Evolutionary conservation across 2,888 invertebrate genomes (phyloP).

Genomic region (Ganaspis brasiliensis): DNA sequence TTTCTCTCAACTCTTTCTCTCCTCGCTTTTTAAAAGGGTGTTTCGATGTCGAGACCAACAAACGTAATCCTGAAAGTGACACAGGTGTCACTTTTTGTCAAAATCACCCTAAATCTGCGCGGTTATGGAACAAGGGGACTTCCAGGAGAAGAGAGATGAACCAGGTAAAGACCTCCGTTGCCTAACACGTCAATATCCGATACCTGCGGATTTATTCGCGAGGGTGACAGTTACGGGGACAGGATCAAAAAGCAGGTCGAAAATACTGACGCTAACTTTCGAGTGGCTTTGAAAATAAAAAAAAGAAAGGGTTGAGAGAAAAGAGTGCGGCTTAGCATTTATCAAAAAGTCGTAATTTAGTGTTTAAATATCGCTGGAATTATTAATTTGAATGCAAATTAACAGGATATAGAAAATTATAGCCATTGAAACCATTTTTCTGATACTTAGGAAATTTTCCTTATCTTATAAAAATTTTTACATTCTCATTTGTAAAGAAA

Average conservation of each 20-base stretch:
- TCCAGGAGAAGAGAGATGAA: conserved; percentile 47
- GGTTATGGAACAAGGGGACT: conserved; percentile 14
- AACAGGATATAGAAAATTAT: neutral
- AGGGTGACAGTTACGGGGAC: conserved; percentile 52
- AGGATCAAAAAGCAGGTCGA: conserved; percentile 65
- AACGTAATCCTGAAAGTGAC: conserved; percentile 78
- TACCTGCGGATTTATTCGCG: conserved; percentile 61
- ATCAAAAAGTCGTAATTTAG: conserved; percentile 63
- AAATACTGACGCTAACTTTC: conserved; percentile 71
- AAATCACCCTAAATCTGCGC: conserved; percentile 65
- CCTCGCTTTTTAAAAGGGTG: conserved; percentile 64
- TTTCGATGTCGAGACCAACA: conserved; percentile 70
- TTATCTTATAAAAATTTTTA: no score
- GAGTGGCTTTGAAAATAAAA: conserved; percentile 62
- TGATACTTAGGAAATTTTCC: no score
- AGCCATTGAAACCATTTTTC: no score
- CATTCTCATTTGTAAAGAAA: no score
- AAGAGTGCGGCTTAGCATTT: conserved; percentile 7
- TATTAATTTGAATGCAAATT: neutral
- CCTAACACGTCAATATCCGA: conserved; percentile 64
- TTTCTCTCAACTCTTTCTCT: conserved; percentile 48
- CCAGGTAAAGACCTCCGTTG: conserved; percentile 54
- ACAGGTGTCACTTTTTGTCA: conserved; percentile 76
- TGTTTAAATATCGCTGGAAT: neutral
- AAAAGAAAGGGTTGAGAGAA: conserved; percentile 8